A percentile compares a stretch with the other conserved stretches of the same genome.
phyloP scores from a whole-genome alignment of 2,113 vertebrate genomes.

The Larimichthys crocea region DNA sequence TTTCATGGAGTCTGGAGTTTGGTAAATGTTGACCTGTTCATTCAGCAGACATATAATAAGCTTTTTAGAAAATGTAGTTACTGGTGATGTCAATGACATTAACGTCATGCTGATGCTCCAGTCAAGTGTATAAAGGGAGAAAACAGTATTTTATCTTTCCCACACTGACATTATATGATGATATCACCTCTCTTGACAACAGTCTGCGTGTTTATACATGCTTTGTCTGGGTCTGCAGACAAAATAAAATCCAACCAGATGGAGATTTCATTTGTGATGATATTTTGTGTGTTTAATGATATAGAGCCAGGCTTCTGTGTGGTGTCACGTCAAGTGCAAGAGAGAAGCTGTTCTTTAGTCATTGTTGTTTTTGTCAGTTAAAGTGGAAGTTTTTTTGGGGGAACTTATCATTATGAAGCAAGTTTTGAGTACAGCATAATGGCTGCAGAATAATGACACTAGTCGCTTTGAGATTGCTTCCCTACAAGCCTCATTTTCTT shows the following conservation, averaged over 20 bases:
- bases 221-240: background rate
- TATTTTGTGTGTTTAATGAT: slow-evolving; percentile 10
- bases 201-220: background rate
- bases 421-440: too few species aligned
- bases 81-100: slow-evolving; percentile 23
- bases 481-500: too few species aligned
- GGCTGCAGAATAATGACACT: too few species aligned
- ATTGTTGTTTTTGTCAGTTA: background rate
- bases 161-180: slow-evolving; percentile 2
- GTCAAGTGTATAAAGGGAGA: slow-evolving; percentile 13
- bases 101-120: background rate
- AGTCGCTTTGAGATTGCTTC: too few species aligned
- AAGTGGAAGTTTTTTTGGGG: background rate
- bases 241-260: slow-evolving; percentile 11
- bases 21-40: background rate
- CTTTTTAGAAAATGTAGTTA: slow-evolving; percentile 26
- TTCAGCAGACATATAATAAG: slow-evolving; percentile 16
- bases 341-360: background rate
- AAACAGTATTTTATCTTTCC: slow-evolving; percentile 8
- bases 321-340: background rate
- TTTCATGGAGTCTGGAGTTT: slow-evolving; percentile 11
- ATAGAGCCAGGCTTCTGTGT: background rate
- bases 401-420: too few species aligned
- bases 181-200: slow-evolving; percentile 1
- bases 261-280: background rate